Base-by-base conservation (phyloP, 2,113 vertebrate genomes). In the Cinclus cinclus region DNA sequence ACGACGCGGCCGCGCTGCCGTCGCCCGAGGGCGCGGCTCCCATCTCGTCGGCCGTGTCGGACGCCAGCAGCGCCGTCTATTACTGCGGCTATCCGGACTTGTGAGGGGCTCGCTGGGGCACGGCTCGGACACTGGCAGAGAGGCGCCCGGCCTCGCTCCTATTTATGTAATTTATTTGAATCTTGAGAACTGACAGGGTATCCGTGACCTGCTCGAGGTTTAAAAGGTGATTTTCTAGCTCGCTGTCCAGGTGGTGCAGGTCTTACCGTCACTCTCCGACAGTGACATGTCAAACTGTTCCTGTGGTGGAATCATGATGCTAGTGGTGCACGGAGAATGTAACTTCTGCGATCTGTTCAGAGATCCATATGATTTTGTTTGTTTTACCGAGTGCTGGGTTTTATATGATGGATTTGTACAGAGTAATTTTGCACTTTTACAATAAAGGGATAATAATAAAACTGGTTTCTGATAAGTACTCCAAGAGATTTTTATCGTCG, bases 371-470 rank as follows among this genome's bases (percentile, higher is more conserved):
- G 50, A 10, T 89, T 91, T 91, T 94, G 16, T 94, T 65, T 68
- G 56, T 95, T 95, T 92, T 86, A 56, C 68, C 25, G 30, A 49
- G 3, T 89, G 41, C 8, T 80, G 41, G 17, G 6, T 80, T 96
- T 95, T 95, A 44, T 91, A 87, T 69, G 63, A 60, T 64, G 59
- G 68, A 15, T 89, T 92, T 95, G 94, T 96, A 96, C 87, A 94
- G 84, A 86, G 30, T 87, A 39, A 87, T 91, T 96, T 96, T 96
- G 95, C 95, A 96, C 95, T 96, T 96, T 96, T 95, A 53, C 94
- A 96, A 92, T 96, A 96, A 96, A 92, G n/a, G 59, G 50, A 39
- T 86, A 96, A 92, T 95, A 95, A 94, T 94, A 91, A 95, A 94
- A 28, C 30, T 47, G 16, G 27, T 73, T 12, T 15, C 27, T 91